Evolutionary conservation across 2,113 vertebrate species (phyloP).

Genomic region (Capreolus pygargus): DNA sequence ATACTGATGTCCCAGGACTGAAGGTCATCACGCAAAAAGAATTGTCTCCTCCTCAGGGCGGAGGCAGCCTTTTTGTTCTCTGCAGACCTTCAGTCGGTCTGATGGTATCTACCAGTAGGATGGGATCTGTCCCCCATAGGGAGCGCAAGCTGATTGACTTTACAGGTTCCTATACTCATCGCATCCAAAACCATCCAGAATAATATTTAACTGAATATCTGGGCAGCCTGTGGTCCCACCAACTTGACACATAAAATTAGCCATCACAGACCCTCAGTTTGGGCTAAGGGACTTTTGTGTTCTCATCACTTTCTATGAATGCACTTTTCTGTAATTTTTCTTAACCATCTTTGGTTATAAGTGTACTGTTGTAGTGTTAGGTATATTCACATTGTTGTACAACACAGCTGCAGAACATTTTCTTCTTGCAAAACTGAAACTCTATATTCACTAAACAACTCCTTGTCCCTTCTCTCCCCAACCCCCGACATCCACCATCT

Average conservation of each 20-base stretch:
- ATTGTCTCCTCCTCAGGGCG: neutral
- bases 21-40: neutral
- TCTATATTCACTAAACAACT: neutral
- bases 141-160: neutral
- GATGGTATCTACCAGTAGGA: neutral
- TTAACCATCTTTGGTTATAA: neutral
- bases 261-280: neutral
- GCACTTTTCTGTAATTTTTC: neutral
- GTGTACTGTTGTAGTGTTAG: neutral
- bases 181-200: neutral
- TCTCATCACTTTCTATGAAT: neutral
- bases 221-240: neutral
- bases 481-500: rapidly evolving
- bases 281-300: neutral
- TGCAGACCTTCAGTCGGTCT: neutral
- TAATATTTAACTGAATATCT: neutral
- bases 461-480: too few species aligned
- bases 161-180: too few species aligned
- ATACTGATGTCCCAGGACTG: neutral
- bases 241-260: neutral
- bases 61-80: neutral
- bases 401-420: neutral
- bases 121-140: rapidly evolving
- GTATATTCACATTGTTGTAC: neutral
- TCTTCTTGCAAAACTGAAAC: neutral